A percentile compares a stretch with the other conserved stretches of the same genome.
Conservation (phyloP, 2,113 vertebrate species). For the Nothobranchius kuhntae region DNA sequence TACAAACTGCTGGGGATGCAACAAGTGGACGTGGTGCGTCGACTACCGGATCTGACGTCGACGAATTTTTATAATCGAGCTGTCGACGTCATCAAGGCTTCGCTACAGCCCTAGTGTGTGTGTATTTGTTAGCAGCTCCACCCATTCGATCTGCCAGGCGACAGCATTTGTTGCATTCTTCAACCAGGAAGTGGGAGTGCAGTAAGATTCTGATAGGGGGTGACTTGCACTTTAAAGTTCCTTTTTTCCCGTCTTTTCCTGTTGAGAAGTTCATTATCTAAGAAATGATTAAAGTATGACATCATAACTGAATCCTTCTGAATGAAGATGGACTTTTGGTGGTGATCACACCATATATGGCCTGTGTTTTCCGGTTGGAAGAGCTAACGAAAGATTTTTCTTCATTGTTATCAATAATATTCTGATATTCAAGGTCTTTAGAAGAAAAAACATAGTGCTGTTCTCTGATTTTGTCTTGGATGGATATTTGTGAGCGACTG, state of each 20-base stretch:
- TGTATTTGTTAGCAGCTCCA: no score
- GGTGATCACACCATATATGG: constrained; percentile 1
- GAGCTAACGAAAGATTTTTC: neutral
- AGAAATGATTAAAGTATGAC: constrained; percentile 3
- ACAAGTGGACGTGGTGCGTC: no score
- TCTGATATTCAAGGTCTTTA: neutral
- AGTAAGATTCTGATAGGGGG: no score
- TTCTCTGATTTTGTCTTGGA: neutral
- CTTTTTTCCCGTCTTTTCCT: constrained; percentile 1
- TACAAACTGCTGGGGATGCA: no score
- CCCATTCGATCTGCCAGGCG: no score
- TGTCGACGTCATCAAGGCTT: no score
- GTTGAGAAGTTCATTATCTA: constrained; percentile 4
- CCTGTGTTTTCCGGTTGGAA: neutral
- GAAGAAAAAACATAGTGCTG: no score
- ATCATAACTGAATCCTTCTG: constrained; percentile 1
- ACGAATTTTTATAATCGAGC: no score
- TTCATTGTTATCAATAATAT: neutral
- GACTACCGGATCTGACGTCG: no score
- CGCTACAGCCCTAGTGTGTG: no score
- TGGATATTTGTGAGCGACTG: neutral
- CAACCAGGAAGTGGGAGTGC: no score
- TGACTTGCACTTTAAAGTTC: neutral
- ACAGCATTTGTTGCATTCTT: no score
- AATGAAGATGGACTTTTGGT: neutral